These are phyloP conservation scores for Sardina pilchardus DNA, from an alignment of 2,113 vertebrate genomes.

Conservation along the genomic window DNA sequence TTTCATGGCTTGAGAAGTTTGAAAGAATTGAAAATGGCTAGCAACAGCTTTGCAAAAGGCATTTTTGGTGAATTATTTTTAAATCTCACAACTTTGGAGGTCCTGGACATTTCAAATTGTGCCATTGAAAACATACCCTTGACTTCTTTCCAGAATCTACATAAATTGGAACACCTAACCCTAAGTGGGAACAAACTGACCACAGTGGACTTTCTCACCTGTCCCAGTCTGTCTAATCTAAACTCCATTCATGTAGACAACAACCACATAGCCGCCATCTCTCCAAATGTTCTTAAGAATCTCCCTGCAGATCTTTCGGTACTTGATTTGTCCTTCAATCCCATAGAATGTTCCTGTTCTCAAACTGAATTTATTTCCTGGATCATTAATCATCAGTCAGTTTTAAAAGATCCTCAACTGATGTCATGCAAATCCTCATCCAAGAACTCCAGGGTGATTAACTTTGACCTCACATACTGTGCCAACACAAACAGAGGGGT, in stretches of 20 bases:
- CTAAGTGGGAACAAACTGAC: not conserved
- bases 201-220: not conserved
- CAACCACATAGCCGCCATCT: not conserved
- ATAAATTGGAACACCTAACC: not conserved
- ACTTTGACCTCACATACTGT: slow-evolving; percentile 41
- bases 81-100: not conserved
- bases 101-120: not conserved
- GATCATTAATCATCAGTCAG: slow-evolving; percentile 26
- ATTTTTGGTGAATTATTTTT: not conserved
- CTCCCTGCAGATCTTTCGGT: slow-evolving; percentile 53
- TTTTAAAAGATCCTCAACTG: slow-evolving; percentile 21
- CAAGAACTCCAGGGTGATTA: slow-evolving; percentile 7
- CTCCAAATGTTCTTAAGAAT: slow-evolving; percentile 40
- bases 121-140: slow-evolving; percentile 4
- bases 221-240: not conserved
- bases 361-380: slow-evolving; percentile 38
- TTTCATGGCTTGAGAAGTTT: not conserved
- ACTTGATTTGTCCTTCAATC: slow-evolving; percentile 44
- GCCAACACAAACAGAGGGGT: slow-evolving; percentile 19
- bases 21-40: not conserved
- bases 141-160: not conserved
- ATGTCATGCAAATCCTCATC: slow-evolving; percentile 33
- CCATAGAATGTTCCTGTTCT: slow-evolving; percentile 44
- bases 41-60: not conserved
- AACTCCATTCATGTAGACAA: not conserved